Base-by-base conservation (phyloP, 2,888 invertebrate genomes). In the Volucella inanis region DNA sequence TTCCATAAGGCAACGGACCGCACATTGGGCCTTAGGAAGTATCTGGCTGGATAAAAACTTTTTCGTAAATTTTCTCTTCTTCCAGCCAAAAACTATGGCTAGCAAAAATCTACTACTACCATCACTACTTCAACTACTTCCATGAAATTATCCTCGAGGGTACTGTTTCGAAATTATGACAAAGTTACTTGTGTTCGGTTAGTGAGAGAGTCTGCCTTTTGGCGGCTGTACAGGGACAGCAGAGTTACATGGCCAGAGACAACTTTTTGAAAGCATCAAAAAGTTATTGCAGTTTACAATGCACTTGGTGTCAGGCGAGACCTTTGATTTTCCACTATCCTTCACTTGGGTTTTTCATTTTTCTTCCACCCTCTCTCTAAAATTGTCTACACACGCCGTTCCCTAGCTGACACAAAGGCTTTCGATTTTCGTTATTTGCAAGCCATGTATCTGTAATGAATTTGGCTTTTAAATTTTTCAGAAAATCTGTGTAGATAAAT, bases 81-180 rank as follows among this genome's bases (percentile, higher is more conserved):
- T 31, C 31, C 22, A 77, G 47, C 57, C 78, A 57, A 54, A 71
- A 64, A 64, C 78, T 31, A 64, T 57, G 52, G 38, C 38, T 68
- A 49, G 64, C 68, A 70, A 76, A 70, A 62, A 70, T 6, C 31
- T 31, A 31, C 31, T 6, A 31, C 31, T 6, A 31, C 31, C 31
- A 31, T 6, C 31, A 31, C 31, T 31, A 31, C 31, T 0, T 31
- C 31, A 6, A 6, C 75, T 76, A 65, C 50, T 62, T 31, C 67
- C 47, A 67, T 45, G 76, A 77, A 81, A 85, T 59, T 72, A 54
- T 68, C 67, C 80, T 72, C 76, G 22, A 72, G 64, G 76, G 80
- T 57, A 68, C 64, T 62, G 77, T 85, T 85, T 81, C 67, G 43
- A 68, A 85, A 80, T 81, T 85, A 59, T 81, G 76, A 85, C 76